These are phyloP conservation scores for Gobius niger DNA, from an alignment of 2,113 vertebrate genomes.

Conservation along the genomic window DNA sequence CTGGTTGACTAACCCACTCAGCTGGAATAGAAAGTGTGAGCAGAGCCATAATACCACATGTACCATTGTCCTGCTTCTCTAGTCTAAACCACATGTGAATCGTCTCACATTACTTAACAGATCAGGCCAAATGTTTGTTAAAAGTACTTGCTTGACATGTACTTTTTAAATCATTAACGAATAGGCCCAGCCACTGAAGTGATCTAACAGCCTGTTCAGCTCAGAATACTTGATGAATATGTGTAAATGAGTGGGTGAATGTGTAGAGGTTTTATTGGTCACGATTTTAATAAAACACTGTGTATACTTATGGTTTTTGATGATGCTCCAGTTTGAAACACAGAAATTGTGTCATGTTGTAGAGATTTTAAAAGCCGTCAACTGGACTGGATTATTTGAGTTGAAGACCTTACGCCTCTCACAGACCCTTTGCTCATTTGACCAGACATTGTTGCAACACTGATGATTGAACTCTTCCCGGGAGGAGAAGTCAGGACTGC, in stretches of 20 bases:
- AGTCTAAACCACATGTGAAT: not conserved
- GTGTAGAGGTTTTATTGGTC: conserved; percentile 51
- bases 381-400: no score
- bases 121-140: conserved; percentile 31
- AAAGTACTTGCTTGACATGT: conserved; percentile 21
- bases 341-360: no score
- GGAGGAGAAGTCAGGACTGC: no score
- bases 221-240: conserved; percentile 15
- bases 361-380: no score
- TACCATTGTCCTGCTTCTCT: not conserved
- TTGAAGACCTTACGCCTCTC: no score
- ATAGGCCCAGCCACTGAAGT: conserved; percentile 38
- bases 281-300: conserved; percentile 34
- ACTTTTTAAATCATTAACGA: conserved; percentile 31
- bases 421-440: no score
- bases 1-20: not conserved
- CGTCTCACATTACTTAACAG: conserved; percentile 22
- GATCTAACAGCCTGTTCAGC: conserved; percentile 43
- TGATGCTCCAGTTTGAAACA: not conserved
- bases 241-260: conserved; percentile 32
- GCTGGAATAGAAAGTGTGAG: conserved; percentile 3
- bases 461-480: no score
- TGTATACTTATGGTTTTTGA: not conserved
- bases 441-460: no score
- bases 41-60: conserved; percentile 16